These are phyloP conservation scores for Charina bottae DNA, from an alignment of 2,113 vertebrate species.

Conservation along the genomic window DNA sequence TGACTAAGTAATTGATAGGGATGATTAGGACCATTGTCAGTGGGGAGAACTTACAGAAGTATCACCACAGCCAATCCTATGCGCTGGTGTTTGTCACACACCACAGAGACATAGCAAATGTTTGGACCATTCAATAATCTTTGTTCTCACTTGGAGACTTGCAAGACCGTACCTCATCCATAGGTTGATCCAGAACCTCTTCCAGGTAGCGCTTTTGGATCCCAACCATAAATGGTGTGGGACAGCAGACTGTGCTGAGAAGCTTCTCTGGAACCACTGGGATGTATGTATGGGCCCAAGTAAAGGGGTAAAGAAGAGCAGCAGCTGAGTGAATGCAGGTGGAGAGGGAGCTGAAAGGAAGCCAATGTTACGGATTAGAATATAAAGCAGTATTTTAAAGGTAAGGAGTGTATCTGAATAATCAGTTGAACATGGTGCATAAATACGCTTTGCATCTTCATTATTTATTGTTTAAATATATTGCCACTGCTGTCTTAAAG, in stretches of 20 bases:
- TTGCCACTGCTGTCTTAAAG: neutral
- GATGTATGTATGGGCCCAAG: conserved; percentile 96
- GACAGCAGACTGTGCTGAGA: conserved; percentile 91
- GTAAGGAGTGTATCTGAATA: neutral
- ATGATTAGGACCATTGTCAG: neutral
- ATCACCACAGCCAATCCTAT: neutral
- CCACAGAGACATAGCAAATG: rapidly evolving
- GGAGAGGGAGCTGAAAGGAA: conserved; percentile 82
- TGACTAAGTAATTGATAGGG: neutral
- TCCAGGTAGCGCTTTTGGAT: conserved; percentile 84
- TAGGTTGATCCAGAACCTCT: conserved; percentile 80
- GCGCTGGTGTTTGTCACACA: neutral
- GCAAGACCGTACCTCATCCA: conserved; percentile 74
- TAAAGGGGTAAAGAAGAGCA: conserved; percentile 94
- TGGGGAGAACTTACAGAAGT: neutral
- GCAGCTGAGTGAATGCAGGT: conserved; percentile 90
- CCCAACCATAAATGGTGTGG: conserved; percentile 93
- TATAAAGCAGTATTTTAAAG: neutral
- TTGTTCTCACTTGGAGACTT: neutral
- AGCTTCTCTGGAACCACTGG: conserved; percentile 91
- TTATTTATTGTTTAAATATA: neutral
- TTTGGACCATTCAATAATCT: neutral
- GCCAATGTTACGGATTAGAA: neutral
- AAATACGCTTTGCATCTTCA: neutral
- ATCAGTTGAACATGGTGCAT: neutral